Base-by-base conservation (phyloP, 92 coral and sea anemone species). In the Actinernus sp. region DNA sequence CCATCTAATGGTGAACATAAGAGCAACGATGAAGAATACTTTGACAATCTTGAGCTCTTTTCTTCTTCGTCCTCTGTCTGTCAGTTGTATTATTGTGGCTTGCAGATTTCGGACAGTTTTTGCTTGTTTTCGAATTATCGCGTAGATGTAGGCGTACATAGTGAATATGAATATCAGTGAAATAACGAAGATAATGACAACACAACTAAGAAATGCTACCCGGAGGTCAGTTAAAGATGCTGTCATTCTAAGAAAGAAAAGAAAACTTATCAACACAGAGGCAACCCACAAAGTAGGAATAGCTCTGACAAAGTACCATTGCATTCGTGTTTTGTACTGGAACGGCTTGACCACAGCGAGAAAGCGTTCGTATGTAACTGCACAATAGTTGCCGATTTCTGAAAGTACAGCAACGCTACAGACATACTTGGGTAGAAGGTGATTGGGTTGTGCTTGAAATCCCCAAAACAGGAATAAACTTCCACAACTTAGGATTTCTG, bases 301-400 rank as follows among this genome's bases (percentile, higher is more conserved):
- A 14, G 41, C 41, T 34, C 52, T 25, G 1, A 16, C 25, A 26
- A 68, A 68, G 12, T 14, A 23, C 34, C 39, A 39, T 9, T 27
- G 29, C 9, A 53, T 55, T 25, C 33, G 26, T 3, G 61, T 54
- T 27, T 68, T 68, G 53, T 68, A 68, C 19, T 68, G 63, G 4
- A 68, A 38, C 9, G 75, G 75, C 19, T 68, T 68, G 22, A 68
- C 75, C 0, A 68, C 75, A 24, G 75, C 75, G 17, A 68, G 8
- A 28, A n/a, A 68, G 0, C 75, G 62, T 27, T 68, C 75, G 20
- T 51, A 68, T 3, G 75, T 26, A 2, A 68, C 75, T 0, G 63
- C 63, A 39, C 61, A 51, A 16, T 51, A 46, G 48, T 68, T 68
- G 24, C 62, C 62, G 17, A 68, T 51, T 40, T 68, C 75, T 1